A percentile compares a stretch with the other conserved stretches of the same genome.
phyloP scores from a whole-genome alignment of 2,888 invertebrate species.

The Zaprionus obscuricornis region DNA sequence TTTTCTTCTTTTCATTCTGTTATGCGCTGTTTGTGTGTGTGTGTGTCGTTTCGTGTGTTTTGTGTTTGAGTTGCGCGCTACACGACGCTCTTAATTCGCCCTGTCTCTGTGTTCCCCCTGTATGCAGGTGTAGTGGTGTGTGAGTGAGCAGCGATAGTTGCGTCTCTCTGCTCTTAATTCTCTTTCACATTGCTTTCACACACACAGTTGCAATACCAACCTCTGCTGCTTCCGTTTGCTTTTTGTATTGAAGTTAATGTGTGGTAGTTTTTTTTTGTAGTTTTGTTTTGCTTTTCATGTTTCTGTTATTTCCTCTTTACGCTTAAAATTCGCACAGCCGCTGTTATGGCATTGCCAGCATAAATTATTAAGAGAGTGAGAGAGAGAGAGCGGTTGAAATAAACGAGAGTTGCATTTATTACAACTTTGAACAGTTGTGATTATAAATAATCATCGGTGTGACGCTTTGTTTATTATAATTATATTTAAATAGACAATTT shows the following conservation, averaged over 20 bases:
- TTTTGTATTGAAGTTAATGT: slow-evolving; percentile 1
- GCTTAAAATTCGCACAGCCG: slow-evolving; percentile 41
- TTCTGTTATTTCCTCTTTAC: slow-evolving; percentile 50
- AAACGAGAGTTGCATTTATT: slow-evolving; percentile 2
- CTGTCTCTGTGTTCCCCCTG: slow-evolving; percentile 17
- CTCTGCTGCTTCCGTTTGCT: slow-evolving; percentile 43
- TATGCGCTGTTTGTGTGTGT: slow-evolving; percentile 5
- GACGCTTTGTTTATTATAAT: too few species aligned
- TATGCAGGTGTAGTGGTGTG: slow-evolving; percentile 66
- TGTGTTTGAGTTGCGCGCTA: slow-evolving; percentile 31
- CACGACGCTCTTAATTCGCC: slow-evolving; percentile 51
- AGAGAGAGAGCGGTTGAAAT: slow-evolving; percentile 3
- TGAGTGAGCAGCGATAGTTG: background rate
- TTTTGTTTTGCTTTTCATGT: slow-evolving; percentile 72
- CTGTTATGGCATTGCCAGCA: slow-evolving; percentile 52
- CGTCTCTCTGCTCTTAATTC: slow-evolving; percentile 13
- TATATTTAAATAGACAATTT: too few species aligned
- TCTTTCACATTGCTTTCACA: slow-evolving; percentile 23
- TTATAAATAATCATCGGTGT: too few species aligned
- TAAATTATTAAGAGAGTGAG: slow-evolving; percentile 25
- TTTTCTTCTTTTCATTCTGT: slow-evolving; percentile 1
- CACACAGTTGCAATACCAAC: slow-evolving; percentile 22
- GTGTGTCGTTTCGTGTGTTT: slow-evolving; percentile 14
- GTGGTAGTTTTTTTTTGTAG: slow-evolving; percentile 57
- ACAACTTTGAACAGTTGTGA: background rate